phyloP scores from a whole-genome alignment of 2,113 vertebrate species.

The Amblyopsis rosae region DNA sequence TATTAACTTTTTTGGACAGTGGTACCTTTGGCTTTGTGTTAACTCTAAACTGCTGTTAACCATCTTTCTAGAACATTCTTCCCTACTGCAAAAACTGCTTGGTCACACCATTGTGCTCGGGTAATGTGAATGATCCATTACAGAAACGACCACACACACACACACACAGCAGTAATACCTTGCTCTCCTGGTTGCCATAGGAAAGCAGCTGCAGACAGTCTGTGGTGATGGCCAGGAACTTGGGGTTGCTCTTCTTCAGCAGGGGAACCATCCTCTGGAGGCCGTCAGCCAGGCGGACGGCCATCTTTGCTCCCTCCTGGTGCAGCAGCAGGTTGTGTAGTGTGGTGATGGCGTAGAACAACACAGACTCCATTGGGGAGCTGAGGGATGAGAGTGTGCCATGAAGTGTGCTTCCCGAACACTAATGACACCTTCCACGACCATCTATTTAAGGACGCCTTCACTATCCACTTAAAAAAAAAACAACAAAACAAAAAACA shows the following conservation, averaged over 20 bases:
- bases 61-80: too few species aligned
- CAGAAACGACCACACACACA: background rate
- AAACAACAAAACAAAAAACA: too few species aligned
- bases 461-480: too few species aligned
- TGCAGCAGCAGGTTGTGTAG: slow-evolving; percentile 97
- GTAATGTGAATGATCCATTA: background rate
- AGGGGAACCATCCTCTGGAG: slow-evolving; percentile 96
- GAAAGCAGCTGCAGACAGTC: slow-evolving; percentile 97
- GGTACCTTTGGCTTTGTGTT: too few species aligned
- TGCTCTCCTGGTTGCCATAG: slow-evolving; percentile 98
- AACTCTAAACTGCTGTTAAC: too few species aligned
- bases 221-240: slow-evolving; percentile 97
- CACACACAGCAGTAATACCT: slow-evolving; percentile 80
- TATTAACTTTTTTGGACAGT: background rate
- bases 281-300: slow-evolving; percentile 92
- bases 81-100: too few species aligned
- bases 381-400: slow-evolving; percentile 58
- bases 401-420: too few species aligned
- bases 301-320: slow-evolving; percentile 98
- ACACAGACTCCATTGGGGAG: slow-evolving; percentile 92
- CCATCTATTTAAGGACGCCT: too few species aligned
- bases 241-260: slow-evolving; percentile 95
- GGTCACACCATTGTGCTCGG: too few species aligned
- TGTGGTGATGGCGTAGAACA: slow-evolving; percentile 97
- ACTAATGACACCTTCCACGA: too few species aligned